Base-by-base conservation (phyloP, 2,113 vertebrate species). In the Nettapus auritus region DNA sequence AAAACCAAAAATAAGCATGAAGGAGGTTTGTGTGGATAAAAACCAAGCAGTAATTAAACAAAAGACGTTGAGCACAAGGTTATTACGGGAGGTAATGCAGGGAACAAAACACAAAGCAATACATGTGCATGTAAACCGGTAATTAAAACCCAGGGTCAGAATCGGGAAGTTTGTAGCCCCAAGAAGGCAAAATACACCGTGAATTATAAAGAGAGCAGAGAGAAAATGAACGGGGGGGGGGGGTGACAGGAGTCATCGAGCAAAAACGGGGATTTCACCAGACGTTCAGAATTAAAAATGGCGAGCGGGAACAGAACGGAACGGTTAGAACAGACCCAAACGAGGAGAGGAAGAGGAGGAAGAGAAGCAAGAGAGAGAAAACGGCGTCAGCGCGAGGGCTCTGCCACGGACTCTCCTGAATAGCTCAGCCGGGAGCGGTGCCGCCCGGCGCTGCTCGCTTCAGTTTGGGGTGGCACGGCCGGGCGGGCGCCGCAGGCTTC, bases 331-430 rank as follows among this genome's bases (percentile, higher is more conserved):
- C 22, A 64, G 82, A 92, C 84, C 92, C 69, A 90, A 46, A 44
- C 14, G 52, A 19, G 16, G 21, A 84, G 33, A 76, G 34, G 48
- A 9, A 38, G 53, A 94, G 31, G 26, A 75, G 69, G 25, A 42
- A 73, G 62, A 59, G 66, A 92, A 85, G 50, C 28, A 38, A 89
- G 36, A 89, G 29, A 82, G n/a, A 93, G 52, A 75, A 89, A 75
- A 70, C 1, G 6, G 40, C 56, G 57, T 87, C 77, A 90, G 42
- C 25, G 33, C 62, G 42, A 53, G 71, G 55, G 73, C 64, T 92
- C 94, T 88, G 94, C 66, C 2, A 77, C 0, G 60, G 95, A 94
- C 97, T 97, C 97, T 97, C 94, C 92, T 97, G 97, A 97, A 96
- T 94, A 97, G 97, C 82, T 97, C 97, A 96, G 71, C 84, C 7